Conservation (phyloP, 2,888 invertebrate genomes). For the Taphrorychus bicolor region DNA sequence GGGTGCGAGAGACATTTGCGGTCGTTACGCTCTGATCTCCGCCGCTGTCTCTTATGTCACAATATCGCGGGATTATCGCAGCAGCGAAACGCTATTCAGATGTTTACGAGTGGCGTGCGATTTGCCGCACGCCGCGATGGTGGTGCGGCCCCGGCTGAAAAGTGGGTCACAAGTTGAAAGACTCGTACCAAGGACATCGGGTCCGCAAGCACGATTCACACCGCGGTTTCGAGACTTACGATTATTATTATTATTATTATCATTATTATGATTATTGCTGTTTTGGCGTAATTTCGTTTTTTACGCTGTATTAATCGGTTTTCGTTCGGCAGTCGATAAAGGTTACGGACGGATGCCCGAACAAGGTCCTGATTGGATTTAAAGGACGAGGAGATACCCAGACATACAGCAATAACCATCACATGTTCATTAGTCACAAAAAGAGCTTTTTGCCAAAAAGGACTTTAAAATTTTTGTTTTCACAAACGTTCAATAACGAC, state of each 20-base stretch:
- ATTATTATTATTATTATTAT: conserved; percentile 19
- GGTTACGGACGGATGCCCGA: neutral
- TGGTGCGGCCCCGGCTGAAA: conserved; percentile 50
- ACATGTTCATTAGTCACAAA: no score
- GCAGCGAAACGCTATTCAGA: neutral
- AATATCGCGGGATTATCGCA: conserved; percentile 46
- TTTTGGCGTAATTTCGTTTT: neutral
- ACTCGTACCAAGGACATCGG: conserved; percentile 82
- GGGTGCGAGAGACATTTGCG: no score
- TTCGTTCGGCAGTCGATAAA: neutral
- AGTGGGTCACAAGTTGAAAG: conserved; percentile 64
- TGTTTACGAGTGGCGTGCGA: conserved; percentile 35
- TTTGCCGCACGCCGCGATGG: conserved; percentile 49
- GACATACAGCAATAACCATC: no score
- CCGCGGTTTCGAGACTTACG: conserved; percentile 50
- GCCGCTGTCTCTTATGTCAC: conserved; percentile 51
- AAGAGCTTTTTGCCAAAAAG: no score
- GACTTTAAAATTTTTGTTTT: no score
- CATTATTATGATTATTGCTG: neutral
- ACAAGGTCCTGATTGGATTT: no score
- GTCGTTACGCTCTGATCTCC: no score
- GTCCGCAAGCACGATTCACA: conserved; percentile 59
- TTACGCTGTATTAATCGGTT: neutral
- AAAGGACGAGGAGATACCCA: no score
- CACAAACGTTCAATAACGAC: no score